phyloP scores from a whole-genome alignment of 2,797 vertebrate species.

The Macrochelys suwanniensis region DNA sequence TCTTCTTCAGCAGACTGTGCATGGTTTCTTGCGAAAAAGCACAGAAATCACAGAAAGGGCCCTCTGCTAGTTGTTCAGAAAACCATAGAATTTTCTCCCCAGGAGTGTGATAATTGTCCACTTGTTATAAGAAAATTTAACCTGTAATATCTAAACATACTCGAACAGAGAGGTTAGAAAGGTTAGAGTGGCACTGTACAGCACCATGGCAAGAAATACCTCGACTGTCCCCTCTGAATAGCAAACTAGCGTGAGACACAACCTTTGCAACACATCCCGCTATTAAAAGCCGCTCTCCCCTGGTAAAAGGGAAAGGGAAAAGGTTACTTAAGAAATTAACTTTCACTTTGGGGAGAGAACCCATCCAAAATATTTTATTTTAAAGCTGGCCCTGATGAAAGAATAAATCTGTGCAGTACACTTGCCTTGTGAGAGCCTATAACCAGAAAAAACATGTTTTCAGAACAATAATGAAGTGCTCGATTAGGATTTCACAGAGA shows the following conservation, averaged over 20 bases:
- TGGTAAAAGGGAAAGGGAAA: background rate
- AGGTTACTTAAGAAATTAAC: fast-evolving
- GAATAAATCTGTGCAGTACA: fast-evolving
- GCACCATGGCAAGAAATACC: fast-evolving
- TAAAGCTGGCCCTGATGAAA: background rate
- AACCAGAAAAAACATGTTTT: fast-evolving
- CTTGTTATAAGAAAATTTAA: fast-evolving
- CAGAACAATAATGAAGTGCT: fast-evolving
- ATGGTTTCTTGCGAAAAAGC: background rate
- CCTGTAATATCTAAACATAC: background rate
- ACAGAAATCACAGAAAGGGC: background rate
- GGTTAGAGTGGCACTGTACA: background rate
- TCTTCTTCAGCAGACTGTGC: background rate
- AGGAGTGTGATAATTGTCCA: background rate
- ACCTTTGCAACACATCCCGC: fast-evolving
- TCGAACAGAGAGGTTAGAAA: background rate
- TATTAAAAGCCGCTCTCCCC: fast-evolving
- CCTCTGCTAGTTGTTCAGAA: background rate
- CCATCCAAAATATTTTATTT: background rate
- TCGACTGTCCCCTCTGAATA: fast-evolving
- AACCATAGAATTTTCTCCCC: background rate
- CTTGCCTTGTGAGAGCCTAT: fast-evolving
- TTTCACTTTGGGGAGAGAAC: background rate
- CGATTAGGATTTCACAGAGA: fast-evolving
- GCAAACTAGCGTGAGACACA: fast-evolving